These are phyloP conservation scores for Oreocharis arfaki DNA, from an alignment of 2,113 vertebrate genomes.

Conservation along the genomic window DNA sequence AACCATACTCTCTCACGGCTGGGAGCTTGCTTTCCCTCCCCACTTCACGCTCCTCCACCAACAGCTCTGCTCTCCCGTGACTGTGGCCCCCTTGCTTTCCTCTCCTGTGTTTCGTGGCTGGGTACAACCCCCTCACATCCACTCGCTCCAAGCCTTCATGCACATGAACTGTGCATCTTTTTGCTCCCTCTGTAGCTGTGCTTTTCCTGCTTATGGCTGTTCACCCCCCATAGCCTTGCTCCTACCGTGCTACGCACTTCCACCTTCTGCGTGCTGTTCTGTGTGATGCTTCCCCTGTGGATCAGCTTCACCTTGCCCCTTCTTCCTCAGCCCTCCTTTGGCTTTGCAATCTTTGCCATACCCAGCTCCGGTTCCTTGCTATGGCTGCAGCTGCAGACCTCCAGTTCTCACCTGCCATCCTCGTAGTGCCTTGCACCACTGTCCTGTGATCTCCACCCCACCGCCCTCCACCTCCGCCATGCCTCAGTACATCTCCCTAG, in stretches of 20 bases:
- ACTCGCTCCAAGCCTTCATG: not conserved
- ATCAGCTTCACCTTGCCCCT: not conserved
- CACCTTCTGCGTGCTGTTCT: not conserved
- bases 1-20: not conserved
- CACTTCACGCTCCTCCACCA: too few relatives aligned
- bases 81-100: not conserved
- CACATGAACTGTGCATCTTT: not conserved
- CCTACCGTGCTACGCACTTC: not conserved
- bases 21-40: not conserved
- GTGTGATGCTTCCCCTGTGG: not conserved
- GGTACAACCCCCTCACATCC: not conserved
- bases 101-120: not conserved
- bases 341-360: not conserved
- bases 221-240: not conserved
- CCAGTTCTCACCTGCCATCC: not conserved
- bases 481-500: not conserved
- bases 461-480: not conserved
- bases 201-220: not conserved
- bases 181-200: not conserved
- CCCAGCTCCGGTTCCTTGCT: not conserved
- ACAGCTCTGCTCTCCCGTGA: not conserved
- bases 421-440: not conserved
- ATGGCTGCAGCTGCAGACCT: not conserved
- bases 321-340: not conserved
- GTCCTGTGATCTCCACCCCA: not conserved